These are phyloP conservation scores for Sphaeramia orbicularis DNA, from an alignment of 2,797 vertebrate genomes.

Conservation along the genomic window DNA sequence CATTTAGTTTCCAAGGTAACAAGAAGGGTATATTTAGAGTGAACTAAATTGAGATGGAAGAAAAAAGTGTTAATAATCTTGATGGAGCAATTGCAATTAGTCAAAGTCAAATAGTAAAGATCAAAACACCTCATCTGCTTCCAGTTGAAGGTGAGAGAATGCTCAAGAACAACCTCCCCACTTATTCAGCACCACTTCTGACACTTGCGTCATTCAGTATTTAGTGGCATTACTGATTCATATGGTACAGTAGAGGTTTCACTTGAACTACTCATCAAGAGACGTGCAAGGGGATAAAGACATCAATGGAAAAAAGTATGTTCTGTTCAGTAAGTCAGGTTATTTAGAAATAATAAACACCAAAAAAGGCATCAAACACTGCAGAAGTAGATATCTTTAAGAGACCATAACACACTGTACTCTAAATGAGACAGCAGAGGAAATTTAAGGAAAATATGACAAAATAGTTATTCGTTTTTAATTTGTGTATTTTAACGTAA, in stretches of 20 bases:
- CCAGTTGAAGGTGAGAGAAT: constrained; percentile 71
- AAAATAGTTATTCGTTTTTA: too few relatives aligned
- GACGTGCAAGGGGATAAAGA: constrained; percentile 56
- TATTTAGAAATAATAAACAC: constrained; percentile 7
- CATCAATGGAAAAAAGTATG: constrained; percentile 44
- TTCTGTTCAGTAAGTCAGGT: constrained; percentile 23
- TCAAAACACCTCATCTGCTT: constrained; percentile 75
- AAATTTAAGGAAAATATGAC: too few relatives aligned
- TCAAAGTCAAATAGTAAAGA: constrained; percentile 78
- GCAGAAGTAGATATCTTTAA: not conserved
- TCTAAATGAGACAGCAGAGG: not conserved
- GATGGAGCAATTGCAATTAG: constrained; percentile 79
- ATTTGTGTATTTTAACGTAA: not conserved
- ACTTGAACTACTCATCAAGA: constrained; percentile 58
- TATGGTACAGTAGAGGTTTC: constrained; percentile 68
- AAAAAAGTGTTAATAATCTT: constrained; percentile 75
- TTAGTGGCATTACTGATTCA: constrained; percentile 78
- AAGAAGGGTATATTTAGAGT: constrained; percentile 83
- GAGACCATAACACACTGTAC: not conserved
- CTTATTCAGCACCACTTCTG: constrained; percentile 75
- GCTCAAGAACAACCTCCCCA: constrained; percentile 67
- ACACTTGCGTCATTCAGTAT: constrained; percentile 81
- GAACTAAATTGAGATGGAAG: constrained; percentile 72
- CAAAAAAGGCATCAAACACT: not conserved
- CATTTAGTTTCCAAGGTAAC: constrained; percentile 88